Base-by-base conservation (phyloP, 2,888 invertebrate genomes). In the Spisula subtruncata region DNA sequence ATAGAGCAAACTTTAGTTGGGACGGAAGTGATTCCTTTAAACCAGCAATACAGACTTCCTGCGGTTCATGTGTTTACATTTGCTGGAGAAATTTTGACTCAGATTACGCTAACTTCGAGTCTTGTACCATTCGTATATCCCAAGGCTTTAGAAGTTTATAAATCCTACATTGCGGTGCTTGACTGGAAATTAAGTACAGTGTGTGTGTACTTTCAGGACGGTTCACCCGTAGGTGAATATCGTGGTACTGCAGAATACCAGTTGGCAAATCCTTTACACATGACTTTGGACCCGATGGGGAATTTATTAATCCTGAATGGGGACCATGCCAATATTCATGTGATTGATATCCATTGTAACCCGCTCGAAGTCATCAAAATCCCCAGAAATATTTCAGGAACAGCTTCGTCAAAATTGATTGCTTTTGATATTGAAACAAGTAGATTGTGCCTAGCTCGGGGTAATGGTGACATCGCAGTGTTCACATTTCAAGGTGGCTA, bases 221-320 rank as follows among this genome's bases (percentile, higher is more conserved):
- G 91, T 6, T 35, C 56, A 54, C 51, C 56, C 14, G 75, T 92
- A 20, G 92, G 88, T 2, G 86, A 92, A 75, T 92, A 92, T 51
- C 41, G 60, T 10, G 92, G 92, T 5, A 92, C 90, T 4, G 60
- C 84, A 14, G 71, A 54, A 18, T 85, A 20, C 48, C 91, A 91
- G 18, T 85, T 92, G 29, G 46, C 83, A 12, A 89, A 89, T 16
- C 92, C 92, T 4, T 32, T 85, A 29, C 88, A 90, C 83, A 80
- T 92, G 75, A 90, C 91, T 0, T 29, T 91, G 20, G 91, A 92
- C 41, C 87, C 85, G 10, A 81, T 54, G 51, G 92, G 91, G 32
- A 91, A 92, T 46, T 84, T 92, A 18, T 60, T 92, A 87, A 87
- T 92, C 16, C 81, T 91, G 0, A 90, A 92, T 86, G 91, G 90